A percentile compares a stretch with the other conserved stretches of the same genome.
Conservation (phyloP, 2,888 invertebrate genomes). For the Lasioglossum malachurum region DNA sequence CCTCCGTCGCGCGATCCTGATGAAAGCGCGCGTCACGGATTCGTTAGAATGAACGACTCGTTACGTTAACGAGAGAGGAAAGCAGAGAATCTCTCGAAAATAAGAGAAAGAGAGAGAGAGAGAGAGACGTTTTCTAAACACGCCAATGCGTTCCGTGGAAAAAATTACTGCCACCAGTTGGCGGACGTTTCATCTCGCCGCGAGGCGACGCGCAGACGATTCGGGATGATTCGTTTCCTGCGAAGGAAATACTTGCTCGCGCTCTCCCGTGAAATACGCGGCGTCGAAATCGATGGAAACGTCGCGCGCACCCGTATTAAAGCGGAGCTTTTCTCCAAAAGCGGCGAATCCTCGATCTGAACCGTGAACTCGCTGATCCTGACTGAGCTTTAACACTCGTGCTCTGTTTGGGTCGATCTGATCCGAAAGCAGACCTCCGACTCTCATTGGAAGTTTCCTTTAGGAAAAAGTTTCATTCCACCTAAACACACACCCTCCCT, state of each 20-base stretch:
- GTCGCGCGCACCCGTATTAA: slow-evolving; percentile 80
- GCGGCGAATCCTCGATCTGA: slow-evolving; percentile 28
- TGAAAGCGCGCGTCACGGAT: slow-evolving; percentile 3
- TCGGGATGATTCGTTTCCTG: slow-evolving; percentile 67
- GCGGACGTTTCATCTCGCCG: slow-evolving; percentile 11
- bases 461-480: not conserved
- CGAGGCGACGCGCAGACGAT: slow-evolving; percentile 35
- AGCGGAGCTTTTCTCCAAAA: slow-evolving; percentile 70
- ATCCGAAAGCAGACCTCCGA: not conserved
- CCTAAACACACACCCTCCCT: not conserved
- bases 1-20: slow-evolving; percentile 36
- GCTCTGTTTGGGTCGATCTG: not conserved
- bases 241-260: slow-evolving; percentile 63
- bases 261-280: slow-evolving; percentile 70
- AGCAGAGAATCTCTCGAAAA: not conserved
- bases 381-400: slow-evolving; percentile 33
- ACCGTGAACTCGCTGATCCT: slow-evolving; percentile 26
- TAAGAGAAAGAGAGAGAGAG: not conserved
- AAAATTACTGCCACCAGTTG: slow-evolving; percentile 17
- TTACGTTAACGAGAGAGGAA: slow-evolving; percentile 45
- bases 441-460: not conserved
- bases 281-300: slow-evolving; percentile 78
- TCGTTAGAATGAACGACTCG: slow-evolving; percentile 37
- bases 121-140: slow-evolving; percentile 12
- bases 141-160: slow-evolving; percentile 14